Conservation (phyloP, 2,797 vertebrate genomes). For the Sebastes elongatus region DNA sequence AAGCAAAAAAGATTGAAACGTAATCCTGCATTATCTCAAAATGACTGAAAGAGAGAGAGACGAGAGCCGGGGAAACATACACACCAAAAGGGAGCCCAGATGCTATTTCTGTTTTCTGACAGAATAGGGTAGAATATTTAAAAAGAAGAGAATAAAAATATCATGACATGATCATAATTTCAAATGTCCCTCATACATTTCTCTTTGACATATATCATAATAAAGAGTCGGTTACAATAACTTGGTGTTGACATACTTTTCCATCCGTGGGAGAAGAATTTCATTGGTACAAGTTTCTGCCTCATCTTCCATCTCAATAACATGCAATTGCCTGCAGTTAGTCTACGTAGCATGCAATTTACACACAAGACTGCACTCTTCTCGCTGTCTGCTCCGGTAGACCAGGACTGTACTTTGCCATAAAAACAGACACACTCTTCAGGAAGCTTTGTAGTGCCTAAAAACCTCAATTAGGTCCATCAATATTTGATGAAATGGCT, state of each 20-base stretch:
- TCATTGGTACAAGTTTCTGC: conserved; percentile 59
- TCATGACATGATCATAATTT: conserved; percentile 57
- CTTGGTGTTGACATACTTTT: conserved; percentile 56
- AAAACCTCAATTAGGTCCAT: conserved; percentile 85
- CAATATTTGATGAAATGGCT: conserved; percentile 83
- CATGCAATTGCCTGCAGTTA: conserved; percentile 78
- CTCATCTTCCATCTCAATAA: conserved; percentile 69
- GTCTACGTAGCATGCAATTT: conserved; percentile 77
- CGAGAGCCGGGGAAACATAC: conserved; percentile 16
- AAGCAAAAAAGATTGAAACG: conserved; percentile 64
- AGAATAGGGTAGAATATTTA: conserved; percentile 40
- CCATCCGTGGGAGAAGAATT: conserved; percentile 39
- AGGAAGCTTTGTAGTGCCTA: conserved; percentile 78
- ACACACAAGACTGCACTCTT: conserved; percentile 67
- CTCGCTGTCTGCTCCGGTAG: conserved; percentile 42
- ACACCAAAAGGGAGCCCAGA: conserved; percentile 56
- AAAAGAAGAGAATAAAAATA: conserved; percentile 49
- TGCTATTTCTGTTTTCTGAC: conserved; percentile 59
- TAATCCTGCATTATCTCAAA: conserved; percentile 72
- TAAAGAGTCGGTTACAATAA: conserved; percentile 44
- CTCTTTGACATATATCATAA: conserved; percentile 33
- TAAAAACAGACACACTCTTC: conserved; percentile 70
- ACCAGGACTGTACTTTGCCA: conserved; percentile 55
- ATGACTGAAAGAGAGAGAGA: conserved; percentile 39
- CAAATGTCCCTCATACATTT: conserved; percentile 38